These are phyloP conservation scores for Oncorhynchus masou DNA, from an alignment of 2,113 vertebrate species.

Conservation along the genomic window DNA sequence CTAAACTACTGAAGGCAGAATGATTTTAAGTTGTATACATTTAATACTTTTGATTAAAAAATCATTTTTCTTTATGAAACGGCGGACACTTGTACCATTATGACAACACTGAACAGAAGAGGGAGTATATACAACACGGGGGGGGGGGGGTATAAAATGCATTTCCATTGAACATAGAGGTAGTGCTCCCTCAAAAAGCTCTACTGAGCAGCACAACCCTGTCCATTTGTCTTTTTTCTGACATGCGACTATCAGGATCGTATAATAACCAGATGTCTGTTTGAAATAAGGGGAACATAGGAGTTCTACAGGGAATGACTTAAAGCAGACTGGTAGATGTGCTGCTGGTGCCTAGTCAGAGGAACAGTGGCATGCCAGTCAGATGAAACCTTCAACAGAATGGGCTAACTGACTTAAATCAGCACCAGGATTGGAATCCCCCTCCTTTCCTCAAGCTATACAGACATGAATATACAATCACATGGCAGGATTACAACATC, in stretches of 20 bases:
- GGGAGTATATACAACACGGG: slow-evolving; percentile 39
- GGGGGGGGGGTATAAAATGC: slow-evolving; percentile 8
- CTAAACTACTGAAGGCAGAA: slow-evolving; percentile 58
- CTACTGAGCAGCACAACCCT: no score
- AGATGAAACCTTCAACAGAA: no score
- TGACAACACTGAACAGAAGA: slow-evolving; percentile 10
- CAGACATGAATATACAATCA: slow-evolving; percentile 13
- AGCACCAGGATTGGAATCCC: neutral
- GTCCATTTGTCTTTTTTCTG: slow-evolving; percentile 15
- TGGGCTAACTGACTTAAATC: slow-evolving; percentile 20
- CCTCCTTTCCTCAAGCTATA: slow-evolving; percentile 33
- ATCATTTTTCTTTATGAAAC: slow-evolving; percentile 64
- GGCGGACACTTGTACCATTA: slow-evolving; percentile 29
- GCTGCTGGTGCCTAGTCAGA: slow-evolving; percentile 37
- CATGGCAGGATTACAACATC: neutral
- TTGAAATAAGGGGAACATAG: neutral
- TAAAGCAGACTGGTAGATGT: slow-evolving; percentile 18
- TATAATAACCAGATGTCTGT: neutral
- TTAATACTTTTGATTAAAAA: slow-evolving; percentile 71
- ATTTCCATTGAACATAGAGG: neutral
- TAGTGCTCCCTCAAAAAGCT: no score
- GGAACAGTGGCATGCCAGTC: neutral
- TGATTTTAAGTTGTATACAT: slow-evolving; percentile 71
- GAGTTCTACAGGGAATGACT: slow-evolving; percentile 32
- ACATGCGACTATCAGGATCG: slow-evolving; percentile 39